Base-by-base conservation (phyloP, 2,113 vertebrate genomes). In the Lophochroa leadbeateri region DNA sequence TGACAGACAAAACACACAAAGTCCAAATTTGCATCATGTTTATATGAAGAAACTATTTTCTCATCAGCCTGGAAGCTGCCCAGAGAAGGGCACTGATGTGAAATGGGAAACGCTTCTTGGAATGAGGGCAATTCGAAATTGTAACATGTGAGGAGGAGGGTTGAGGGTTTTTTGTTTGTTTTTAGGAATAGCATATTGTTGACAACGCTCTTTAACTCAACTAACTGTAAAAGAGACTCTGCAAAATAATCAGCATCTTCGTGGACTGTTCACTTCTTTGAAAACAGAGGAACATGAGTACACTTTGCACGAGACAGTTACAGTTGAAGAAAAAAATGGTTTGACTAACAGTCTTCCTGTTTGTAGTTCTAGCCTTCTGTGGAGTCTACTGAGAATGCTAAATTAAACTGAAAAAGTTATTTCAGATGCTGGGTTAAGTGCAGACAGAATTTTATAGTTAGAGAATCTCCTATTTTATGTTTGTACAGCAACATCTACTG, bases 341-440 rank as follows among this genome's bases (percentile, higher is more conserved):
- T 95, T 96, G 95, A 97, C 80, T 95, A 92, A 91, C 2, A 88
- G 76, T 49, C 86, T 96, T 97, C 96, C 95, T 92, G 95, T 96
- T 97, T 94, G 88, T 65, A 93, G 37, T 31, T 90, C 57, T 61
- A 76, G 31, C 37, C 52, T 77, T 92, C 43, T 57, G 82, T 37
- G 39, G 77, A 92, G 52, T 68, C 49, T 86, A 53, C 79, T 75
- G 60, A 82, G 67, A 96, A 76, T 21, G 52, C 37, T 44, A 69
- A 79, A 55, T 74, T 52, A 72, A 35, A 87, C 23, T 7, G 6
- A 85, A 92, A 76, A 96, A 76, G 28, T 46, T 37, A 81, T 61
- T 92, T 91, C 71, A 83, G 65, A 81, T 82, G 43, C 35, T 11
- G 20, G 9, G 27, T 75, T 65, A 88, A 65, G 24, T 2, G 61